Conservation (phyloP, 2,888 invertebrate species). For the Pachymerium ferrugineum region DNA sequence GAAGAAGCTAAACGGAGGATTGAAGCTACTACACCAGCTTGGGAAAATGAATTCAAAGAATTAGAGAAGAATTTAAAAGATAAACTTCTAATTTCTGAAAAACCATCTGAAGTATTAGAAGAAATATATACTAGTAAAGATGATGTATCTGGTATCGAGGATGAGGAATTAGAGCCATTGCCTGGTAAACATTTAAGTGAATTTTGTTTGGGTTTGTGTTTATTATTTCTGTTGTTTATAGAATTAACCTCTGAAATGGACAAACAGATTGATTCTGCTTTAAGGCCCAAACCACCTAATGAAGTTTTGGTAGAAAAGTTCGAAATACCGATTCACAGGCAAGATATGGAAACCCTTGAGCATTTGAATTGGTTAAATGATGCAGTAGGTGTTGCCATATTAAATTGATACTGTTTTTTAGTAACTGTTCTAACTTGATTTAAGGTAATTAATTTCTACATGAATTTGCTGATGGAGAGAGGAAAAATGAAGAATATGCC, state of each 20-base stretch:
- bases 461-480: constrained; percentile 82
- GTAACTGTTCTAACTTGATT: constrained; percentile 32
- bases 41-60: background rate
- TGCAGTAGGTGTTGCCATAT: constrained; percentile 46
- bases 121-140: background rate
- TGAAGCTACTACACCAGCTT: background rate
- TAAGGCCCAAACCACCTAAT: constrained; percentile 48
- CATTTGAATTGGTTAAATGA: constrained; percentile 93
- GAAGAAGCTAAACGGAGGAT: background rate
- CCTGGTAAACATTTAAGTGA: no score
- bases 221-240: background rate
- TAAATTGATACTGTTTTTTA: background rate
- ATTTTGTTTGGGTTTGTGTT: no score
- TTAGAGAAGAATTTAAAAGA: background rate
- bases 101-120: background rate
- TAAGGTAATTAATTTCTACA: constrained; percentile 87
- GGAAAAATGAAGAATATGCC: constrained; percentile 60
- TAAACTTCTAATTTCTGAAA: background rate
- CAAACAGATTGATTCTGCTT: constrained; percentile 47
- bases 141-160: no score
- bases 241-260: constrained; percentile 64
- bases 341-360: constrained; percentile 73
- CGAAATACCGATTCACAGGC: constrained; percentile 60
- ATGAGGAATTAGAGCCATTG: background rate
- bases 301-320: constrained; percentile 61